Conservation (phyloP, 2,888 invertebrate genomes). For the Synanthedon tipuliformis region DNA sequence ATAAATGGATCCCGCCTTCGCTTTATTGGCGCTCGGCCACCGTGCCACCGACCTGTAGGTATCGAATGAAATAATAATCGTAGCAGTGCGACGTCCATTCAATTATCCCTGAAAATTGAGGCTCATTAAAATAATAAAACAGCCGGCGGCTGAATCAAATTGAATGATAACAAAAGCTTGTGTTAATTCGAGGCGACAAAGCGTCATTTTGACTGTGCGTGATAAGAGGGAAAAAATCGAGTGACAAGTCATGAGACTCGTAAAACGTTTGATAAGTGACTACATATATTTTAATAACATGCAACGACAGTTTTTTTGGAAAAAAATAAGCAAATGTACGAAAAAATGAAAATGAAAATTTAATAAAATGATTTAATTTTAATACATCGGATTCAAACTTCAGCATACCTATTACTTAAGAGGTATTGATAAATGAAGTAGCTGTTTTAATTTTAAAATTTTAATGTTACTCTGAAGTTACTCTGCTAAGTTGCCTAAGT, state of each 20-base stretch:
- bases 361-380: too few species aligned
- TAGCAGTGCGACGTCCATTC: conserved; percentile 53
- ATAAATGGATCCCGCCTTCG: not conserved
- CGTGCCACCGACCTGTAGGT: conserved; percentile 19
- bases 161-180: conserved; percentile 67
- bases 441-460: too few species aligned
- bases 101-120: conserved; percentile 66
- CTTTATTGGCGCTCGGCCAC: conserved; percentile 5
- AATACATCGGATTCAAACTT: too few species aligned
- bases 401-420: too few species aligned
- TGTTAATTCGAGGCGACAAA: conserved; percentile 52
- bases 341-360: too few species aligned
- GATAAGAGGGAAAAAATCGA: not conserved
- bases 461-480: too few species aligned
- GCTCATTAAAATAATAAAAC: conserved; percentile 70
- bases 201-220: not conserved
- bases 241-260: not conserved
- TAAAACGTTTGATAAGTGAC: too few species aligned
- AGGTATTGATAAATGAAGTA: too few species aligned
- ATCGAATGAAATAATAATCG: conserved; percentile 57
- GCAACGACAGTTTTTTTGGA: too few species aligned
- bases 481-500: too few species aligned
- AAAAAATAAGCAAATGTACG: too few species aligned
- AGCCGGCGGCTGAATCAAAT: conserved; percentile 61
- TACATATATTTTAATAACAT: too few species aligned